phyloP scores from a whole-genome alignment of 1,140 invertebrate genomes.

The Philotrypesis tridentata region DNA sequence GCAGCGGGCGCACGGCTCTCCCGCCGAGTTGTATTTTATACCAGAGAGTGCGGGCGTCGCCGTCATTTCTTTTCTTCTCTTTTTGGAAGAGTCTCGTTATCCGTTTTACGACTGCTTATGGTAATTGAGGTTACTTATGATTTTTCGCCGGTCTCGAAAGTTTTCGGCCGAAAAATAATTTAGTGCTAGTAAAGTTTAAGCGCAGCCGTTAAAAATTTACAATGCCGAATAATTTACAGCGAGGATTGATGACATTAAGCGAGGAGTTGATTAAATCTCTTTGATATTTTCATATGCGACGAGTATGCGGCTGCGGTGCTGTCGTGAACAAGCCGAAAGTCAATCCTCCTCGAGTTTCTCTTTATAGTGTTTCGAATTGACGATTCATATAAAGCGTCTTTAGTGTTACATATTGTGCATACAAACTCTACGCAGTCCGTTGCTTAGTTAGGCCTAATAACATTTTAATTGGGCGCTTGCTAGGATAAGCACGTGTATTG shows the following conservation, averaged over 20 bases:
- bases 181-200: conserved; percentile 45
- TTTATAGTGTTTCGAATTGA: background rate
- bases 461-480: background rate
- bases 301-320: too few relatives aligned
- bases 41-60: background rate
- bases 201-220: conserved; percentile 36
- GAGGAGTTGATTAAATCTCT: conserved; percentile 19
- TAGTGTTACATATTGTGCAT: too few relatives aligned
- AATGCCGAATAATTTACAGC: conserved; percentile 26
- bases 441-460: background rate
- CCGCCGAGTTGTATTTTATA: conserved; percentile 34
- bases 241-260: conserved; percentile 33
- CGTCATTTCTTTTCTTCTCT: conserved; percentile 14
- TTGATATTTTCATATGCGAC: conserved; percentile 11
- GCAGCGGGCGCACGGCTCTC: background rate
- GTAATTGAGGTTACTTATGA: conserved; percentile 41
- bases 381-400: too few relatives aligned
- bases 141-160: conserved; percentile 1
- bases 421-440: background rate
- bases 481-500: background rate
- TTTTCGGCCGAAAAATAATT: conserved; percentile 38
- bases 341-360: background rate
- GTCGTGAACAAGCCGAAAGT: background rate
- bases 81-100: conserved; percentile 36
- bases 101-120: conserved; percentile 43